Evolutionary conservation across 2,888 invertebrate species (phyloP).

Genomic region (Gymnoscelis rufifasciata): DNA sequence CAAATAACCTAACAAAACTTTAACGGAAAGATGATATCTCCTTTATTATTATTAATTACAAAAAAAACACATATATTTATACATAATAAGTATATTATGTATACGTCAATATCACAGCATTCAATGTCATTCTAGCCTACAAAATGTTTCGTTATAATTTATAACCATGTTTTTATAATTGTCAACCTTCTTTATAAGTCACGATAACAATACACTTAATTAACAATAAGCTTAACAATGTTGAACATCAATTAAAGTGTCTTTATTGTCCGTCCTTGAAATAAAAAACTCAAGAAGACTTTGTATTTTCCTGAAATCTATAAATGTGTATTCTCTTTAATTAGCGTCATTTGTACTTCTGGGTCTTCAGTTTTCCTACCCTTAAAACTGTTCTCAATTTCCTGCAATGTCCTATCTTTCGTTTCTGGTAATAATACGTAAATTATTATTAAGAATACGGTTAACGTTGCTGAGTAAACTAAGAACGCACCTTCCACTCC

Average conservation of each 20-base stretch:
- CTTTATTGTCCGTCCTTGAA: slow-evolving; percentile 1
- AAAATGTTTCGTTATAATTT: too few relatives aligned
- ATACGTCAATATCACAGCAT: too few relatives aligned
- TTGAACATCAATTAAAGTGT: background rate
- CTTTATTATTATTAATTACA: too few relatives aligned
- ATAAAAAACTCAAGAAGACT: too few relatives aligned
- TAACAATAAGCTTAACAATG: background rate
- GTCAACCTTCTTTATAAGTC: too few relatives aligned
- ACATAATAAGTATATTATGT: too few relatives aligned
- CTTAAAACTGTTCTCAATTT: slow-evolving; percentile 70
- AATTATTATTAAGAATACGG: slow-evolving; percentile 56
- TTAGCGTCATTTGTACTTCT: slow-evolving; percentile 63
- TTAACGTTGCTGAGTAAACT: slow-evolving; percentile 60
- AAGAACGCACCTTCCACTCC: slow-evolving; percentile 69
- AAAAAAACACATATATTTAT: too few relatives aligned
- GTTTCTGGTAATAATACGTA: slow-evolving; percentile 65
- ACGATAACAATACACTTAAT: too few relatives aligned
- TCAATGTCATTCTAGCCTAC: too few relatives aligned
- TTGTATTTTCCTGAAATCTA: background rate
- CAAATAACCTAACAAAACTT: too few relatives aligned
- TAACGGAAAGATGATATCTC: too few relatives aligned
- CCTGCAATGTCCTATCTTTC: slow-evolving; percentile 67
- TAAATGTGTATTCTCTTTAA: slow-evolving; percentile 33
- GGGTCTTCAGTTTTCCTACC: slow-evolving; percentile 49
- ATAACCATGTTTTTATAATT: too few relatives aligned